Evolutionary conservation across 2,888 invertebrate genomes (phyloP).

Genomic region (Dasysyrphus albostriatus): DNA sequence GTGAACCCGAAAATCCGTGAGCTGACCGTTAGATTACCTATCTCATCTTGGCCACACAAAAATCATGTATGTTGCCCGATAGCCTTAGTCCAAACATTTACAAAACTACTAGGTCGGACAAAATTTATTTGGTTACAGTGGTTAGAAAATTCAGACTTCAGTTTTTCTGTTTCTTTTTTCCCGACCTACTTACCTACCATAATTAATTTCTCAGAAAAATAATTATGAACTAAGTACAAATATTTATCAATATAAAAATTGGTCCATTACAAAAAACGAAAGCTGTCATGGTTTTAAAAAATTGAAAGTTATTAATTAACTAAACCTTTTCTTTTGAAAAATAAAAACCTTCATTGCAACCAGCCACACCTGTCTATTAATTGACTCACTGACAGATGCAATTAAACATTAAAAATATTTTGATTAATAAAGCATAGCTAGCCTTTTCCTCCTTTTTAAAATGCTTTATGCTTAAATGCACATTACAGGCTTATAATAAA

Average conservation of each 20-base stretch:
- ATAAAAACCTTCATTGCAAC: neutral
- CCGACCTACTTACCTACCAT: no score
- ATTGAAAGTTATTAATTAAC: conserved; percentile 10
- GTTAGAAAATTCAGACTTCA: no score
- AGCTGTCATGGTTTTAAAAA: neutral
- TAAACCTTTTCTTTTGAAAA: neutral
- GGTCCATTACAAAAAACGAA: neutral
- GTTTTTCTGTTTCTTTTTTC: no score
- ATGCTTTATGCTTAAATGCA: conserved; percentile 1
- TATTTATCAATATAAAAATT: neutral
- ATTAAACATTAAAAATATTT: conserved; percentile 22
- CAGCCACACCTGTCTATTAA: conserved; percentile 35
- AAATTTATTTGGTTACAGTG: no score
- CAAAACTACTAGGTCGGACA: no score
- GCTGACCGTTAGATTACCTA: no score
- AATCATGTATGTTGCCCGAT: no score
- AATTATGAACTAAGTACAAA: neutral
- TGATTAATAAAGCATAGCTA: neutral
- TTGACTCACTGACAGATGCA: conserved; percentile 30
- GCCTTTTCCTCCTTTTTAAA: neutral
- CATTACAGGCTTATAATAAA: conserved; percentile 15
- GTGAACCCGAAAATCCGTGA: no score
- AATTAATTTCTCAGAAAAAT: no score
- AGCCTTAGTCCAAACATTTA: no score
- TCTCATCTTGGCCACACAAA: no score